phyloP scores from a whole-genome alignment of 2,113 vertebrate species.

The Aythya baeri region DNA sequence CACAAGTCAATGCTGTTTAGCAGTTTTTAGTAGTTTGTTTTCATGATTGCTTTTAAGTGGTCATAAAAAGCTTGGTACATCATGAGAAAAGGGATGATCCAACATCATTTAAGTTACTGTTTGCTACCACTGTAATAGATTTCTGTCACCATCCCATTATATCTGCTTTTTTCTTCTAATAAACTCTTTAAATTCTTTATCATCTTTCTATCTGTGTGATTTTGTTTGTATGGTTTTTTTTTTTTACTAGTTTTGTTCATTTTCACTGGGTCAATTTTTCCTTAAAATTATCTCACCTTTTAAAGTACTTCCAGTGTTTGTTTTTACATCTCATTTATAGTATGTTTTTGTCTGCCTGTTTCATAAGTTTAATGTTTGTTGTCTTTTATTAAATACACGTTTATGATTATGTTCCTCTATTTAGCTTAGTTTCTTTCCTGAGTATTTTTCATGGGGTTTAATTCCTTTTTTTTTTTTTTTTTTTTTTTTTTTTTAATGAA shows the following conservation, averaged over 20 bases:
- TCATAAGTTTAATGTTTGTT: neutral
- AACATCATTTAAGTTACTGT: slow-evolving; percentile 43
- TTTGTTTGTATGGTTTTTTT: neutral
- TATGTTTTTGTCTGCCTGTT: neutral
- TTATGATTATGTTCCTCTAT: neutral
- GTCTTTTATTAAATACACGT: neutral
- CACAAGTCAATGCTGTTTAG: neutral
- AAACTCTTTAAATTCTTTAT: slow-evolving; percentile 76
- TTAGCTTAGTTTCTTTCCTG: neutral
- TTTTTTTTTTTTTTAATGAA: too few relatives aligned
- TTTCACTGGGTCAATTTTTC: neutral
- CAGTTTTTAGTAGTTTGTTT: slow-evolving; percentile 9
- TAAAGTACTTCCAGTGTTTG: neutral
- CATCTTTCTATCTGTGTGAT: slow-evolving; percentile 73
- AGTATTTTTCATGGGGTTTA: neutral
- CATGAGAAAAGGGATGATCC: neutral
- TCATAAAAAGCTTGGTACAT: slow-evolving; percentile 1
- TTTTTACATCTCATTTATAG: neutral
- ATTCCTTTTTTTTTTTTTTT: neutral
- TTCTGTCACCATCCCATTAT: slow-evolving; percentile 66
- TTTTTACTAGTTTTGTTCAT: slow-evolving; percentile 46
- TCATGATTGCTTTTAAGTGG: neutral
- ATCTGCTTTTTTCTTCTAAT: slow-evolving; percentile 76
- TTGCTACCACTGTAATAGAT: slow-evolving; percentile 69
- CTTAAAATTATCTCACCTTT: neutral